phyloP scores from a whole-genome alignment of 2,797 vertebrate species.

The Sebastes oblongus region DNA sequence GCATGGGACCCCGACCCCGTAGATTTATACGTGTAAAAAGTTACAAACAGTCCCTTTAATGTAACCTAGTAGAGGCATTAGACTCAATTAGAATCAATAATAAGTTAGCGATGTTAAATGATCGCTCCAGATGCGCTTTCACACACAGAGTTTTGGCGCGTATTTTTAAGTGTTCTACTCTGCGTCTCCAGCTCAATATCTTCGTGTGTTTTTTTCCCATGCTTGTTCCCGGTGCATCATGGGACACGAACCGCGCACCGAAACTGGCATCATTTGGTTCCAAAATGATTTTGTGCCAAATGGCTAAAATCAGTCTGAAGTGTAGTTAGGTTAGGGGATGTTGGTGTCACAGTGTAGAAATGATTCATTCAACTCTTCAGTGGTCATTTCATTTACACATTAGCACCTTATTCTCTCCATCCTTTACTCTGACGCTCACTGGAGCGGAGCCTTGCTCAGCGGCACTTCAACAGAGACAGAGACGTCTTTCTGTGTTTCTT shows the following conservation, averaged over 20 bases:
- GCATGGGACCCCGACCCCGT: accelerated
- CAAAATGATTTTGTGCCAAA: not conserved
- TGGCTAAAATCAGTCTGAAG: not conserved
- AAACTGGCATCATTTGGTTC: not conserved
- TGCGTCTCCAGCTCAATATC: not conserved
- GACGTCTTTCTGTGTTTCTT: too few species aligned
- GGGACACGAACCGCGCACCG: not conserved
- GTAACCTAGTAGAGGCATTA: not conserved
- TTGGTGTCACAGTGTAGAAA: not conserved
- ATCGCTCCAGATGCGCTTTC: slow-evolving; percentile 9
- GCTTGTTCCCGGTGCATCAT: not conserved
- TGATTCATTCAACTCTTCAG: not conserved
- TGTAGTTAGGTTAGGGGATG: not conserved
- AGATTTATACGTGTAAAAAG: too few species aligned
- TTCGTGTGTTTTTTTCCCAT: not conserved
- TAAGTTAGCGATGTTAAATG: not conserved
- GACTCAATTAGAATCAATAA: not conserved
- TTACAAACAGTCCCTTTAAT: not conserved
- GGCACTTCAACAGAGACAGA: not conserved
- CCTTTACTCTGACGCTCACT: too few species aligned
- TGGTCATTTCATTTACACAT: not conserved
- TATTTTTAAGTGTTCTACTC: not conserved
- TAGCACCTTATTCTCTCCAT: not conserved
- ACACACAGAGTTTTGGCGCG: slow-evolving; percentile 12
- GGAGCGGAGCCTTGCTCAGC: not conserved